Percentiles rank a stretch among this genome's conserved stretches.
Conservation (phyloP, 53 echinoderm and acorn worm species). For the Holothuria scabra region DNA sequence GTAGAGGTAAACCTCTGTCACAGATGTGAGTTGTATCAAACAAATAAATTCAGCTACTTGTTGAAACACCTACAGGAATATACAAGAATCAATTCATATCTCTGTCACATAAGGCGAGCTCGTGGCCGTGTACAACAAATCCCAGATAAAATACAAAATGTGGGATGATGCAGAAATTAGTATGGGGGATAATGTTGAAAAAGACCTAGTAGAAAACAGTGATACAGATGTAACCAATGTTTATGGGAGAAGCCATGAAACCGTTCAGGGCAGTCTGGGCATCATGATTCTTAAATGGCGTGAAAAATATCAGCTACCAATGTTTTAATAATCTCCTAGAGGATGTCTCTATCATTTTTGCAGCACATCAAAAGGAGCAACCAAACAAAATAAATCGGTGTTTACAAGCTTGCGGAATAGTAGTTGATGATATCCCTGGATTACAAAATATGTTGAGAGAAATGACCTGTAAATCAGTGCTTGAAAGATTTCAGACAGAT, state of each 20-base stretch:
- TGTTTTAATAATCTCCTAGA: not conserved
- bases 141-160: not conserved
- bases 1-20: slow-evolving; percentile 23
- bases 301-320: slow-evolving; percentile 28
- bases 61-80: slow-evolving; percentile 14
- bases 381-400: not conserved
- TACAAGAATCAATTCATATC: not conserved
- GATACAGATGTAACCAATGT: too few species aligned
- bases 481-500: not conserved
- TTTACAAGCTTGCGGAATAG: not conserved
- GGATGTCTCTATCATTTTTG: not conserved
- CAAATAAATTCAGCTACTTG: slow-evolving; percentile 27
- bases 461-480: not conserved
- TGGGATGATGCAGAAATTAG: not conserved
- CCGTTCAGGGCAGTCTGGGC: not conserved
- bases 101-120: slow-evolving; percentile 23
- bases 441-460: not conserved
- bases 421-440: not conserved
- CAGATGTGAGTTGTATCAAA: slow-evolving; percentile 21
- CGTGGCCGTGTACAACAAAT: not conserved
- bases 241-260: not conserved
- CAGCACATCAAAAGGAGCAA: slow-evolving; percentile 3
- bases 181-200: not conserved
- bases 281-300: slow-evolving; percentile 24
- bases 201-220: not conserved